Evolutionary conservation across 2,888 invertebrate genomes (phyloP).

Genomic region (Acanthosepion pharaonis): DNA sequence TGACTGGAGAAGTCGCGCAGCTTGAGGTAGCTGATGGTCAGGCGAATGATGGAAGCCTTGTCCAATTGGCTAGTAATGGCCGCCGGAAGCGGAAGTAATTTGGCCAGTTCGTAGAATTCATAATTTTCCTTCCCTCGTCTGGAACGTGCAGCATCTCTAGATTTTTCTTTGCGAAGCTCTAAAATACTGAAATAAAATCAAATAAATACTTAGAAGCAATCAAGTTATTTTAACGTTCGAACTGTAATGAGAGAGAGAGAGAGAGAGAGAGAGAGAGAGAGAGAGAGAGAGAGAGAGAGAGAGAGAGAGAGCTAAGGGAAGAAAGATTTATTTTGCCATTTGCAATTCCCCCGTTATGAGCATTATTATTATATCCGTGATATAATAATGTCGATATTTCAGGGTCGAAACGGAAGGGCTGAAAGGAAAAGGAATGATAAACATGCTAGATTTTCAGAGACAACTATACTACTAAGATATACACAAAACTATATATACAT

Average conservation of each 20-base stretch:
- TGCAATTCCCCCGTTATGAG: too few relatives aligned
- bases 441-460: too few relatives aligned
- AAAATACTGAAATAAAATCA: constrained; percentile 66
- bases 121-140: constrained; percentile 97
- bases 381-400: too few relatives aligned
- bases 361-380: too few relatives aligned
- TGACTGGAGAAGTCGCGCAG: constrained; percentile 96
- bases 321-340: background rate
- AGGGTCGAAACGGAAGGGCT: too few relatives aligned
- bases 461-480: too few relatives aligned
- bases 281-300: too few relatives aligned
- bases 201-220: background rate
- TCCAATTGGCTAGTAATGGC: constrained; percentile 96
- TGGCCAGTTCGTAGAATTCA: constrained; percentile 94
- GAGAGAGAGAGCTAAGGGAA: background rate
- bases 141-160: constrained; percentile 95
- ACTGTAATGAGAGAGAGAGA: background rate
- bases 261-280: too few relatives aligned
- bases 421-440: too few relatives aligned
- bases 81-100: constrained; percentile 91
- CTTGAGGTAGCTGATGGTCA: constrained; percentile 96
- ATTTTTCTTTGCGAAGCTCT: constrained; percentile 87
- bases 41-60: constrained; percentile 94
- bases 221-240: too few relatives aligned
- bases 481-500: too few relatives aligned